Percentiles rank a stretch among this genome's conserved stretches.
Evolutionary conservation across 1,140 invertebrate species (phyloP).

Genomic region (Tetraneura akinire): DNA sequence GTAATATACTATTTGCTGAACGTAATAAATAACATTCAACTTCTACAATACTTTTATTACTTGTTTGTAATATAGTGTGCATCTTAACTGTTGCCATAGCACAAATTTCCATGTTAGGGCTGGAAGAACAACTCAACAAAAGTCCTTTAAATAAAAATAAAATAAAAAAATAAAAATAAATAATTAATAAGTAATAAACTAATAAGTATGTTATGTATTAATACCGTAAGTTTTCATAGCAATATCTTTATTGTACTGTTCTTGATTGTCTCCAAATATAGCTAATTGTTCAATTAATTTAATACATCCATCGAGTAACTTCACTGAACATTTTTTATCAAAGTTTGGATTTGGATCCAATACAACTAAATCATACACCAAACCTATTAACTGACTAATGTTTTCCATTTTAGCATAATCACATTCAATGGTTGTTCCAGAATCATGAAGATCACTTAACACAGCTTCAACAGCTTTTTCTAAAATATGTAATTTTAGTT

Average conservation of each 20-base stretch:
- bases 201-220: not conserved
- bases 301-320: constrained; percentile 44
- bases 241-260: constrained; percentile 28
- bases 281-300: constrained; percentile 44
- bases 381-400: constrained; percentile 64
- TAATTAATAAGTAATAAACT: constrained; percentile 56
- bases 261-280: constrained; percentile 43
- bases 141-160: constrained; percentile 57
- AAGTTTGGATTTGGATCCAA: constrained; percentile 62
- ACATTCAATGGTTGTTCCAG: constrained; percentile 57
- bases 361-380: constrained; percentile 66
- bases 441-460: constrained; percentile 64
- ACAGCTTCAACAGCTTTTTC: constrained; percentile 67
- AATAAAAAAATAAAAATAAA: constrained; percentile 60
- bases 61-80: constrained; percentile 65
- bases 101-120: constrained; percentile 63
- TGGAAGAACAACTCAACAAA: constrained; percentile 64
- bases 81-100: constrained; percentile 66
- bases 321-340: constrained; percentile 61
- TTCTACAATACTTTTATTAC: constrained; percentile 61
- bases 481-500: constrained; percentile 65
- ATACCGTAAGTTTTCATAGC: constrained; percentile 42
- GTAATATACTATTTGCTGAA: constrained; percentile 59
- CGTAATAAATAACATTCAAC: constrained; percentile 64
- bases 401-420: constrained; percentile 60